Percentiles rank a stretch among this genome's conserved stretches.
phyloP scores from a whole-genome alignment of 2,797 vertebrate genomes.

The Vespertilio murinus region DNA sequence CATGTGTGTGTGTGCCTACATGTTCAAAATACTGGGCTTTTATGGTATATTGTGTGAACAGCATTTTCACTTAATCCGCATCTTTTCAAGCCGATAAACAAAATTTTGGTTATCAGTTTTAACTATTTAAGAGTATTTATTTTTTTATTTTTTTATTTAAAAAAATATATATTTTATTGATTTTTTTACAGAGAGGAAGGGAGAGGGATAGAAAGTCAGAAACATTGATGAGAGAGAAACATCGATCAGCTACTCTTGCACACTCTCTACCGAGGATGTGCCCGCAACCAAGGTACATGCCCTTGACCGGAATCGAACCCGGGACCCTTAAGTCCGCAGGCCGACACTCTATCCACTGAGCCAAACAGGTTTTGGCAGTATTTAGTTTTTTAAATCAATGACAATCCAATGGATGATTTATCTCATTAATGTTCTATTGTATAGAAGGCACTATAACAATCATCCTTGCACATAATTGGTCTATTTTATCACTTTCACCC shows the following conservation, averaged over 20 bases:
- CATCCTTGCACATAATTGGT: neutral
- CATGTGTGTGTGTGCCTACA: neutral
- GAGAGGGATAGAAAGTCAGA: too few species aligned
- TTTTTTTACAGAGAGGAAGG: too few species aligned
- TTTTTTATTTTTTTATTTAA: too few species aligned
- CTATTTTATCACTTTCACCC: neutral
- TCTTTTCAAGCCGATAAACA: neutral
- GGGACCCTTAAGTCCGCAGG: too few species aligned
- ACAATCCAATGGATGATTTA: neutral
- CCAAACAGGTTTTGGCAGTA: too few species aligned
- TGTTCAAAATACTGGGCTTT: neutral
- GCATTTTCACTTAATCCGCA: neutral
- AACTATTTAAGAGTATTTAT: neutral
- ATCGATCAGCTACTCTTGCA: too few species aligned
- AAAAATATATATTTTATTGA: too few species aligned
- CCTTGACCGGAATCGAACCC: too few species aligned
- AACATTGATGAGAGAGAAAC: too few species aligned
- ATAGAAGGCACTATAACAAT: neutral
- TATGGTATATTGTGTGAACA: neutral
- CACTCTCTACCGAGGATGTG: too few species aligned
- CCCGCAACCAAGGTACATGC: too few species aligned
- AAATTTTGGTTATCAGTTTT: neutral
- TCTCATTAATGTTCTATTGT: neutral
- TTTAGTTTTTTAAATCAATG: neutral
- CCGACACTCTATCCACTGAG: too few species aligned